Evolutionary conservation across 2,797 vertebrate species (phyloP).

Genomic region (Neosilurus mollespiculum): DNA sequence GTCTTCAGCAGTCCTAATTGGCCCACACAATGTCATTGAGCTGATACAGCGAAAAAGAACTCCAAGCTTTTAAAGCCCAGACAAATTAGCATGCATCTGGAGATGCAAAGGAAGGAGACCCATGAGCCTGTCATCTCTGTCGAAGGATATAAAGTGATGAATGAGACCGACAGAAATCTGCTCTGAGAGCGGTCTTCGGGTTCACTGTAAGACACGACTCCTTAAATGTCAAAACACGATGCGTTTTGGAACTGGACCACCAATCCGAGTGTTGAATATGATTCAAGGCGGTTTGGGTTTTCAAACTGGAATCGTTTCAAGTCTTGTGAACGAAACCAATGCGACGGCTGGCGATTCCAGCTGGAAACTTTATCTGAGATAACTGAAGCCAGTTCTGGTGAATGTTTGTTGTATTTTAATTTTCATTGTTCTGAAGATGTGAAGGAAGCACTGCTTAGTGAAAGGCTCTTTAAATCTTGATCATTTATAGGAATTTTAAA

Average conservation of each 20-base stretch:
- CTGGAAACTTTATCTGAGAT: not conserved
- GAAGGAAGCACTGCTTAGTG: not conserved
- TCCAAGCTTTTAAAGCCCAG: conserved; percentile 57
- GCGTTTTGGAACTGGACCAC: conserved; percentile 35
- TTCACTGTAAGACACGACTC: conserved; percentile 55
- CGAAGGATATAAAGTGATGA: conserved; percentile 59
- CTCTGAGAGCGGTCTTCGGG: conserved; percentile 53
- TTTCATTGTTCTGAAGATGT: not conserved
- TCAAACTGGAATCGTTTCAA: not conserved
- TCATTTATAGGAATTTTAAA: not conserved
- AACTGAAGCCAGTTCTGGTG: not conserved
- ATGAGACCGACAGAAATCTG: conserved; percentile 59
- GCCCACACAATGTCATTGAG: conserved; percentile 48
- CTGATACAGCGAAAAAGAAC: conserved; percentile 43
- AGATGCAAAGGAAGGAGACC: conserved; percentile 48
- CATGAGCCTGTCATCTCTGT: conserved; percentile 55
- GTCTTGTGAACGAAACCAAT: not conserved
- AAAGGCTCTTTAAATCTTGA: too few relatives aligned
- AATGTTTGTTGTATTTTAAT: not conserved
- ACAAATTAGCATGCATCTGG: conserved; percentile 56
- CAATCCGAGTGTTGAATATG: not conserved
- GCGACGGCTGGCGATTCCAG: not conserved
- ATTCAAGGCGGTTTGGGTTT: not conserved
- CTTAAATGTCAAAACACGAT: conserved; percentile 36
- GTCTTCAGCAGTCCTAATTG: conserved; percentile 57